Conservation (phyloP, 2,888 invertebrate genomes). For the Lycia hirtaria region DNA sequence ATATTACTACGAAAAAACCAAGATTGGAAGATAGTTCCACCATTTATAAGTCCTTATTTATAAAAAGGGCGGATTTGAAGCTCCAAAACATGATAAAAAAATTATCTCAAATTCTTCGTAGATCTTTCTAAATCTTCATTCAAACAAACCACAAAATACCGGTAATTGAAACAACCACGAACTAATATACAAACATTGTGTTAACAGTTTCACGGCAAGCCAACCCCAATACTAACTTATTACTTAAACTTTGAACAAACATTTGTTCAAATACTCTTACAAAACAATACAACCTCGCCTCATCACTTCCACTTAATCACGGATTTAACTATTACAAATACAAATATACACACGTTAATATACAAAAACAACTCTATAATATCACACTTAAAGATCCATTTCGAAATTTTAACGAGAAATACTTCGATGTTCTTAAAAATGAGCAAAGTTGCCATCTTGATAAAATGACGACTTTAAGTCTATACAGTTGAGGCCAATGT, state of each 20-base stretch:
- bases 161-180: slow-evolving; percentile 26
- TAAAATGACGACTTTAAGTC: slow-evolving; percentile 18
- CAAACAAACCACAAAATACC: slow-evolving; percentile 21
- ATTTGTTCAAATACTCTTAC: slow-evolving; percentile 48
- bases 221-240: slow-evolving; percentile 44
- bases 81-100: neutral
- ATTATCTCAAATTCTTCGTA: slow-evolving; percentile 1
- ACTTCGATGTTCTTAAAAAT: slow-evolving; percentile 42
- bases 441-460: slow-evolving; percentile 10
- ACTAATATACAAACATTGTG: slow-evolving; percentile 20
- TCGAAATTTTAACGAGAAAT: slow-evolving; percentile 40
- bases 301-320: slow-evolving; percentile 58
- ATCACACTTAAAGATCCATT: slow-evolving; percentile 30
- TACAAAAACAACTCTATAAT: slow-evolving; percentile 40
- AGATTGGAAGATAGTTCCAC: too few species aligned
- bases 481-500: slow-evolving; percentile 30
- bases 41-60: too few species aligned
- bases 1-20: too few species aligned
- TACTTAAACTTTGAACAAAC: slow-evolving; percentile 44
- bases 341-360: slow-evolving; percentile 44
- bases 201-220: slow-evolving; percentile 16
- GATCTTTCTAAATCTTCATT: slow-evolving; percentile 11
- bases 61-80: neutral
- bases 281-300: slow-evolving; percentile 50
- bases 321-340: slow-evolving; percentile 54